phyloP scores from a whole-genome alignment of 1,140 invertebrate genomes.

The Drosophila rufa region DNA sequence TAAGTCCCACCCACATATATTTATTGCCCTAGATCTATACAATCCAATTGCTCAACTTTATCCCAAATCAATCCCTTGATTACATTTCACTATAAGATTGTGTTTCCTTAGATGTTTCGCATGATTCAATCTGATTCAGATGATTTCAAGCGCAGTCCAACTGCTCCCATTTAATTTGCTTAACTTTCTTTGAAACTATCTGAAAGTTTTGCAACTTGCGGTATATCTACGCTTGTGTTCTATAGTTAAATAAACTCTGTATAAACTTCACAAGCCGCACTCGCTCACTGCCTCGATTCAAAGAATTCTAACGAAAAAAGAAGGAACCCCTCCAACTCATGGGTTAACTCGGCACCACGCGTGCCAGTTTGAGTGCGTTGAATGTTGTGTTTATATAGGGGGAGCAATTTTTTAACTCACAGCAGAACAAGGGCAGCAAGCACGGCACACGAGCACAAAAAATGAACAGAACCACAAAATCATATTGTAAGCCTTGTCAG shows the following conservation, averaged over 20 bases:
- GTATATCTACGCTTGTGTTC: slow-evolving; percentile 9
- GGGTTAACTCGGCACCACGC: slow-evolving; percentile 34
- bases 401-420: slow-evolving; percentile 44
- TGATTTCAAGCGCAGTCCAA: slow-evolving; percentile 1
- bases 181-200: slow-evolving; percentile 35
- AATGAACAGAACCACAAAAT: slow-evolving; percentile 77
- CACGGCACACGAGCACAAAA: slow-evolving; percentile 56
- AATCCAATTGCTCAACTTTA: slow-evolving; percentile 10
- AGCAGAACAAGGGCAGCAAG: slow-evolving; percentile 30
- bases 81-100: neutral
- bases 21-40: neutral
- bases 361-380: slow-evolving; percentile 31
- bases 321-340: slow-evolving; percentile 10
- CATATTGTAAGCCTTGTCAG: slow-evolving; percentile 81
- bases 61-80: slow-evolving; percentile 1
- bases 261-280: slow-evolving; percentile 25
- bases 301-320: slow-evolving; percentile 9
- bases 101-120: slow-evolving; percentile 8
- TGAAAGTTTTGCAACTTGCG: slow-evolving; percentile 20
- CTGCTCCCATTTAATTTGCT: slow-evolving; percentile 13
- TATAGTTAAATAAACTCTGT: slow-evolving; percentile 30
- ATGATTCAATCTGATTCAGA: neutral
- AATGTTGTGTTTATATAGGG: slow-evolving; percentile 46
- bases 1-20: neutral
- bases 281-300: slow-evolving; percentile 18